Base-by-base conservation (phyloP, 2,888 invertebrate species). In the Eugnorisma glareosa region DNA sequence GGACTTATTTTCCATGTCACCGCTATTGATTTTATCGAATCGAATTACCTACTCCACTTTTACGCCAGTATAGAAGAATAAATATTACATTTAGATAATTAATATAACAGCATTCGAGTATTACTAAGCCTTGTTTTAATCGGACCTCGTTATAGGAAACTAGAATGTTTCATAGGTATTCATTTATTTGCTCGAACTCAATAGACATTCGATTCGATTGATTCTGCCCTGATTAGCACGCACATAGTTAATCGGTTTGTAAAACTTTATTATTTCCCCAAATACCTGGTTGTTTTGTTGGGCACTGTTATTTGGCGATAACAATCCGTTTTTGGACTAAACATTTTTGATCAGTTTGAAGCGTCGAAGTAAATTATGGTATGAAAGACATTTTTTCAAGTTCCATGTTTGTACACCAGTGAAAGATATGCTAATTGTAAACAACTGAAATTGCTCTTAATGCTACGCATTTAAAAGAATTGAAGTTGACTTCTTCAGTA, bases 171-270 rank as follows among this genome's bases (percentile, higher is more conserved):
- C n/a, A 54, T 79, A 51, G 43, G 13, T 54, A 78, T 35, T 61
- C 63, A 82, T 79, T 78, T 78, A 75, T 40, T 71, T 64, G 51
- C 45, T 67, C 35, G 67, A 68, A 79, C 48, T 79, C 63, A 68
- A 82, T 85, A 69, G 59, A 64, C 63, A 48, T 67, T 81, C 82
- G 77, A 48, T 67, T 81, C 82, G 80, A 81, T 88, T 76, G 83
- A 82, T 83, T 78, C 45, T 67, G 67, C 59, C 37, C 79, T 82
- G 82, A 87, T 85, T 84, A 71, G 74, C 78, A 81, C 88, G 85
- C 77, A 78, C 73, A 54, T 82, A 51, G 75, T 78, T 84, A 81
- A 84, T 79, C 78, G 84, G 57, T 57, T 61, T 28, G 40, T 71
- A 67, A 77, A 87, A 79, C 71, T 83, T 79, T 73, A 76, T 80